Base-by-base conservation (phyloP, 2,797 vertebrate species). In the Sebastolobus alascanus region DNA sequence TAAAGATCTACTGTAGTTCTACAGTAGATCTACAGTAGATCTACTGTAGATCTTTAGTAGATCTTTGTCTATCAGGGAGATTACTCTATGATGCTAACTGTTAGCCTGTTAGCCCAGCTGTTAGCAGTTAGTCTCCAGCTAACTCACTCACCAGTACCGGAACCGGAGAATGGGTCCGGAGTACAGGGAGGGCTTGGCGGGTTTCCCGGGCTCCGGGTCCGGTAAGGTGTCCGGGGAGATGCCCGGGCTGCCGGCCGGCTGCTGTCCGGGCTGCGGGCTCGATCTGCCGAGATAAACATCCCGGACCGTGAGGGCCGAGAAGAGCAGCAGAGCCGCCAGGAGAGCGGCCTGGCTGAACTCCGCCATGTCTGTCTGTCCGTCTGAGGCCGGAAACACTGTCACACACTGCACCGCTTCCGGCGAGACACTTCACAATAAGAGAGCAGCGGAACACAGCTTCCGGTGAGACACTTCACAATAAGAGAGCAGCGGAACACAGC, bases 251-350 rank as follows among this genome's bases (percentile, higher is more conserved):
- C 85, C 81, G 12, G 80, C 38, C 75, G 81, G 70, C 73, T 78
- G 81, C 5, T 83, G 52, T 56, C 67, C 77, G n/a, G 6, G 65
- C 54, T 85, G 90, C 4, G 77, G 79, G 18, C 46, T 88, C 37
- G 79, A 88, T 33, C 90, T 90, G 2, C 94, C 94, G 1, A 95
- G 59, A 16, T 96, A 96, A 59, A 96, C 79, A 81, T 96, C 96
- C 65, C 90, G 88, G 4, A 94, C 54, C 0, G 96, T 96, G 5
- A 96, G 87, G 0, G 84, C 90, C 7, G 92, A 92, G 72, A 96
- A 96, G 40, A 96, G 82, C 73, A 96, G 80, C 83, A 96, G 54
- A 55, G 95, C 96, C n/a, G 90, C 93, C 70, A 96, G 80, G 37
- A 96, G 90, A 1, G 91, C 93, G 6, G 84, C 74, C 68, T 91